phyloP scores from a whole-genome alignment of 30 jellyfish, hydroid and myxozoan genomes.

The Morbakka virulenta region DNA sequence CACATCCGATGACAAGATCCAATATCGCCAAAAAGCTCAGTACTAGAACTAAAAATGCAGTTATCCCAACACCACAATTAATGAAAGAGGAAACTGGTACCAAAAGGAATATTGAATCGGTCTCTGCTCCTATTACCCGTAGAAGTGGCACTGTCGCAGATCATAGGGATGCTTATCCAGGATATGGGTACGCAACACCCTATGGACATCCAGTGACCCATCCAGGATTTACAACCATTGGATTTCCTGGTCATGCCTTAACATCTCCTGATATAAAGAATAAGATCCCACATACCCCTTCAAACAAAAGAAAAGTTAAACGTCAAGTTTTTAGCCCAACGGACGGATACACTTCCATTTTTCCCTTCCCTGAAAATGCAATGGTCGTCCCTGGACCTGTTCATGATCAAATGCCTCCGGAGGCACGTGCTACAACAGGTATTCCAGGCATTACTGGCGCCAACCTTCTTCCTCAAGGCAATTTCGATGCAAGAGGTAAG shows the following conservation, averaged over 20 bases:
- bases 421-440: background rate
- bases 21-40: background rate
- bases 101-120: slow-evolving; percentile 30
- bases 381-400: background rate
- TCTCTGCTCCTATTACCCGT: background rate
- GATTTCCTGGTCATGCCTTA: slow-evolving; percentile 96
- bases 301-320: slow-evolving; percentile 24
- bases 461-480: background rate
- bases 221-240: slow-evolving; percentile 97
- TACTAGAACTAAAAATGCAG: slow-evolving; percentile 14
- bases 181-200: slow-evolving; percentile 73
- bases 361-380: slow-evolving; percentile 30
- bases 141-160: background rate
- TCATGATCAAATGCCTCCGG: background rate
- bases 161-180: background rate
- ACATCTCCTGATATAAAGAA: slow-evolving; percentile 78
- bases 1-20: background rate
- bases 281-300: slow-evolving; percentile 54
- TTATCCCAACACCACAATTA: slow-evolving; percentile 59
- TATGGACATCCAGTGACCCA: slow-evolving; percentile 97
- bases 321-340: slow-evolving; percentile 68
- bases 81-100: slow-evolving; percentile 43
- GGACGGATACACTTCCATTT: slow-evolving; percentile 42
- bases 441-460: background rate
- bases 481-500: background rate